Base-by-base conservation (phyloP, 2,113 vertebrate species). In the Notothenia coriiceps region DNA sequence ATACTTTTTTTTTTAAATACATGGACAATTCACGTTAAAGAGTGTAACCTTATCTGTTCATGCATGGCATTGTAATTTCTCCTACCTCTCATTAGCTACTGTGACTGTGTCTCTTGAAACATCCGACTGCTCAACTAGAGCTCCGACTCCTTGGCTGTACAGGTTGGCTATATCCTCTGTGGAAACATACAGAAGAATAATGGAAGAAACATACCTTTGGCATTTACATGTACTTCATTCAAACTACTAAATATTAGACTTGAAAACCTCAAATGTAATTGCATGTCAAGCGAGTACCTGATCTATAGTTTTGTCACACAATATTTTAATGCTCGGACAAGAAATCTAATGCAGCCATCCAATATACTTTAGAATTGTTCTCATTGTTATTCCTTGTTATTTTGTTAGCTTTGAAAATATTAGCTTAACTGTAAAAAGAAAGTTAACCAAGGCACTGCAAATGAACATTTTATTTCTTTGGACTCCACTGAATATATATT, bases 151-250 rank as follows among this genome's bases (percentile, higher is more conserved):
- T 62, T 71, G 73, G 35, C 18, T 69, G 65, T 94, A 94, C 40
- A 92, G 65, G 12, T 9, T 73, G 22, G 69, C 74, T 33, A 88
- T 56, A 0, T 91, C 89, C 65, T 55, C 91, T 93, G 74, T 22
- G 52, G 50, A 60, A 1, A 15, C 4, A 76, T n/a, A 55, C 0
- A 85, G 25, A 73, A 29, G n/a, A 12, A 69, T 40, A 51, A 55
- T 5, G 74, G 25, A 79, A 40, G 29, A 47, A 5, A 14, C 7
- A 17, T 2, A 46, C 15, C 47, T 57, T 33, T 29, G 17, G 12
- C 5, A 25, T 40, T 40, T 62, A 43, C 35, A 40, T 6, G 35
- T 40, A 40, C 18, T 43, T 12, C 14, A 50, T 17, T 50, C 4
- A 2, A 20, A 22, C 46, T 22, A 17, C 13, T 22, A 20, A 40